A percentile compares a stretch with the other conserved stretches of the same genome.
These are phyloP conservation scores for Kryptopterus vitreolus DNA, from an alignment of 2,797 vertebrate genomes.

Conservation along the genomic window DNA sequence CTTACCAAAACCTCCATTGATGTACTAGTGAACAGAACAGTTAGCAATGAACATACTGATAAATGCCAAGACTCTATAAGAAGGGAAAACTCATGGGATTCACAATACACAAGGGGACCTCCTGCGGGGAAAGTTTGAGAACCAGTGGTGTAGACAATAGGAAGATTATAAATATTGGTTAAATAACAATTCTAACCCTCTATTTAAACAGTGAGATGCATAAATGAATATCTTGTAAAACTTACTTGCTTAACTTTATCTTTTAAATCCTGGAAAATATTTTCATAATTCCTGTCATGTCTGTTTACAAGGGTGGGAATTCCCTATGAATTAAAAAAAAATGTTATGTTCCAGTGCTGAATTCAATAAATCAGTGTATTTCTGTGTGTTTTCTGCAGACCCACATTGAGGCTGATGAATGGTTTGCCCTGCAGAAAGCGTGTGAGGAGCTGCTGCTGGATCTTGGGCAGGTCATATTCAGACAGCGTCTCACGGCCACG, in stretches of 20 bases:
- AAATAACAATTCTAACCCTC: background rate
- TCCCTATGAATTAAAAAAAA: conserved; percentile 71
- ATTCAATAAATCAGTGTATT: background rate
- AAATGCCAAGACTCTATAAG: too few relatives aligned
- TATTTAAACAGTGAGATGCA: background rate
- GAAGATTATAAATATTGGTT: background rate
- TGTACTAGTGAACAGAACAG: too few relatives aligned
- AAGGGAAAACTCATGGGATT: too few relatives aligned
- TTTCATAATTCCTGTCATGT: conserved; percentile 87
- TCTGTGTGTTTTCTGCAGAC: conserved; percentile 30
- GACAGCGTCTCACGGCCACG: conserved; percentile 80
- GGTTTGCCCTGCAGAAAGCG: conserved; percentile 91
- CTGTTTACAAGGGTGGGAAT: conserved; percentile 88
- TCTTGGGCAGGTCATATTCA: conserved; percentile 86
- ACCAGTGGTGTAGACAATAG: background rate
- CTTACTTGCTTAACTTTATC: conserved; percentile 82
- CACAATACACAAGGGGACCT: too few relatives aligned
- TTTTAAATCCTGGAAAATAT: conserved; percentile 81
- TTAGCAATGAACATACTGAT: too few relatives aligned
- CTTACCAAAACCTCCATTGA: too few relatives aligned
- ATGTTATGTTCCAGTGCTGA: background rate
- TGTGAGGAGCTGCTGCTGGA: conserved; percentile 87
- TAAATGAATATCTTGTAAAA: background rate
- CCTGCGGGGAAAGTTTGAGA: too few relatives aligned
- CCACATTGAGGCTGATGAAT: conserved; percentile 80